Conservation (phyloP, 2,113 vertebrate genomes). For the Tor tambroides region DNA sequence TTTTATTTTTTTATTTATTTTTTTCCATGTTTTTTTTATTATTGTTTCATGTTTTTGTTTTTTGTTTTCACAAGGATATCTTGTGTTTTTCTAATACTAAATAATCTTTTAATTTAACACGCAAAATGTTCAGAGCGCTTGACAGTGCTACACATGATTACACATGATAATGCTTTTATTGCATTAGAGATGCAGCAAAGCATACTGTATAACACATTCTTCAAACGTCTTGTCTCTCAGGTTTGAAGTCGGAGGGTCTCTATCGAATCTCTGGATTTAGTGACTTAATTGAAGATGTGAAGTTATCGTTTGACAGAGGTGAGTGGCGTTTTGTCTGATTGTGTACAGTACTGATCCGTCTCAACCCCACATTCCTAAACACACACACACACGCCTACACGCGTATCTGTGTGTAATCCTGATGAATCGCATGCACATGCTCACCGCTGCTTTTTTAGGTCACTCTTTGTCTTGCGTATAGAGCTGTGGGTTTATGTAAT, state of each 20-base stretch:
- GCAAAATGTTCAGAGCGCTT: neutral
- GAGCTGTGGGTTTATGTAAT: conserved; percentile 38
- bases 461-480: conserved; percentile 28
- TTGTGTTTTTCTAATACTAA: neutral
- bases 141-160: neutral
- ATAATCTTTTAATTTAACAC: neutral
- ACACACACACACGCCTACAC: conserved; percentile 15
- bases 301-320: conserved; percentile 99
- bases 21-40: too few relatives aligned
- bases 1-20: too few relatives aligned
- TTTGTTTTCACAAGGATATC: too few relatives aligned
- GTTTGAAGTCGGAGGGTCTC: conserved; percentile 96
- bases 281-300: conserved; percentile 98
- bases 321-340: conserved; percentile 39
- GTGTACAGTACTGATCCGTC: neutral
- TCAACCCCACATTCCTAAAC: neutral
- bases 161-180: neutral
- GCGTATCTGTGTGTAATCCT: neutral
- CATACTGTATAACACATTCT: conserved; percentile 21
- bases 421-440: conserved; percentile 11
- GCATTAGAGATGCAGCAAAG: neutral
- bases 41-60: too few relatives aligned
- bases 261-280: conserved; percentile 99
- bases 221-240: conserved; percentile 67
- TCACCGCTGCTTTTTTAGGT: conserved; percentile 42